Base-by-base conservation (phyloP, 2,797 vertebrate species). In the Acropternis orthonyx region DNA sequence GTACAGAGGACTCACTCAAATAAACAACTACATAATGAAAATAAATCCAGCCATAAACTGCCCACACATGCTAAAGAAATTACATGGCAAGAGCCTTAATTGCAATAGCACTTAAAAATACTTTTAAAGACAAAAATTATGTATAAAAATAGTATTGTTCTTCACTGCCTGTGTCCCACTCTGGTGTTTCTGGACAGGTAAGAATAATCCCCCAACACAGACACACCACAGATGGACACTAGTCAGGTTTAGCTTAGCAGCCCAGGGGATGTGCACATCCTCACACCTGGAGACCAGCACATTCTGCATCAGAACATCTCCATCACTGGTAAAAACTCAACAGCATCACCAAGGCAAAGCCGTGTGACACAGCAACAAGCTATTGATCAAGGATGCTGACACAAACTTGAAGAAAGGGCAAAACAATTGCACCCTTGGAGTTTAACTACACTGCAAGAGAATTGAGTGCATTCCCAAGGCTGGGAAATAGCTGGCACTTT, bases 1-100 rank as follows among this genome's bases (percentile, higher is more conserved):
- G 0, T 3, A 2, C 22, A 30, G 11, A 15, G 26, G 26, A 49
- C 32, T 67, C 18, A 2, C n/a, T 23, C 4, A 0, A 51, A n/a
- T 6, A 15, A 86, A 52, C 51, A 78, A 32, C 6, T 32, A 20
- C 24, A 54, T 5, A 7, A 32, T 3, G 19, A 73, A 66, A 78
- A 65, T 5, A 28, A 83, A 88, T 3, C 21, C 51, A 62, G 32
- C 68, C 55, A 19, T 4, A 7, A 81, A n/a, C n/a, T 66, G 52
- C 52, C 39, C 56, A 71, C 36, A 46, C 15, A 2, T 2, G 2
- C 15, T 9, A 62, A 91, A 85, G 14, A 56, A 78, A 44, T 26
- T 7, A 58, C 26, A 37, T 2, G 11, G 49, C 32, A 82, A 63
- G 34, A 74, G 18, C 44, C 62, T 52, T 32, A 79, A 34, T 27